Evolutionary conservation across 53 echinoderm and acorn worm species (phyloP), one percentile per base, ranked within the genome.

Genomic region (Apostichopus leukothele): DNA sequence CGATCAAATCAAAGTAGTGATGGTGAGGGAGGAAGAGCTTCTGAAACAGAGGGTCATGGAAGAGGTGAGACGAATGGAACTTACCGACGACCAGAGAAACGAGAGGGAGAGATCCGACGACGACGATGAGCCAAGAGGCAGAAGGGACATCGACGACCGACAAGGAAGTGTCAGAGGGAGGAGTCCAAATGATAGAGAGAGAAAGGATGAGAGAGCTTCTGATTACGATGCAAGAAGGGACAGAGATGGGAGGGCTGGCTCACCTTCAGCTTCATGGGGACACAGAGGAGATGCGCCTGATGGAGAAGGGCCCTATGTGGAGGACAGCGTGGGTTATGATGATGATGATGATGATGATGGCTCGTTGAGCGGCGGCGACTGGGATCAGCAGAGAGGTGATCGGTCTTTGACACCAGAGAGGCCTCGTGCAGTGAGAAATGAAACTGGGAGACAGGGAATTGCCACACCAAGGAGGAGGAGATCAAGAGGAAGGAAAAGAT

Each of bases 11-110:
- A 54, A 81, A 59, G 81, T 57, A 21, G 22, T 81, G 16, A 81
- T 81, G 81, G 18, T 18, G 10, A 85, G 85, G 39, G 85, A 67
- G 67, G 85, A 85, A 39, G 85, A 85, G 18, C 13, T 85, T 39
- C 22, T 67, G 50, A 85, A 85, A 20, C 27, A 85, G 50, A 67
- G 85, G 50, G 51, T 81, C 21, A 57, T 81, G 54, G 54, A 54
- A n/a, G 81, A 81, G 54, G 59, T 54, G 54, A 54, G 59, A 19
- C 81, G 59, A 22, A 54, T 54, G 53, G 81, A 55, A 5, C 54
- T 81, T 12, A 59, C 55, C 1, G 81, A 81, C 51, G 81, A 52
- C 7, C 16, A 4, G 16, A 81, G 55, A 5, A 51, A 53, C 18
- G 81, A 54, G 52, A 81, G 55, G 21, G 39, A 8, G 52, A 81